phyloP scores from a whole-genome alignment of 2,888 invertebrate species.

The Petrophora chlorosata region DNA sequence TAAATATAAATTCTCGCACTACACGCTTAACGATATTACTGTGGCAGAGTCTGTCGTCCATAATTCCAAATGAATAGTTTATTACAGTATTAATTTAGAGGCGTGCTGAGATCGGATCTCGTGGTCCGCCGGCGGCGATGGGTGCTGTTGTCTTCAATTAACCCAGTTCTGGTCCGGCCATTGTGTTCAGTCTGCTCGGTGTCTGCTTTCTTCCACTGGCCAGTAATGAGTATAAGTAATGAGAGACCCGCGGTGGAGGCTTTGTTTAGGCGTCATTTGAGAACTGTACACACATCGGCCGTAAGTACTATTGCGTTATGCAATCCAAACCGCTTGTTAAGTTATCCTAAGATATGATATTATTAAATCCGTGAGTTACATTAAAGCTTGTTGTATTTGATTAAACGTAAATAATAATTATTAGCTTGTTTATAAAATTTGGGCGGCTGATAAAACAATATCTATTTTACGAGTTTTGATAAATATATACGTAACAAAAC shows the following conservation, averaged over 20 bases:
- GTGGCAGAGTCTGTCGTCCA: slow-evolving; percentile 31
- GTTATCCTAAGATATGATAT: too few relatives aligned
- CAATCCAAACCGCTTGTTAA: slow-evolving; percentile 38
- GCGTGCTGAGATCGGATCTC: slow-evolving; percentile 63
- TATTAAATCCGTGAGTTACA: slow-evolving; percentile 8
- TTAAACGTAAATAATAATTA: too few relatives aligned
- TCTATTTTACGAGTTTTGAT: too few relatives aligned
- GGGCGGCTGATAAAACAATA: too few relatives aligned
- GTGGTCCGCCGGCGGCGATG: slow-evolving; percentile 60
- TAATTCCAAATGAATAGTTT: slow-evolving; percentile 54
- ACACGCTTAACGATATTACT: slow-evolving; percentile 37
- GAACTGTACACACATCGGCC: slow-evolving; percentile 54
- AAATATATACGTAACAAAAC: too few relatives aligned
- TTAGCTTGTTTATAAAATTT: too few relatives aligned
- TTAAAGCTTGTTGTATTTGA: slow-evolving; percentile 8
- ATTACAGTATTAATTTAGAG: slow-evolving; percentile 63
- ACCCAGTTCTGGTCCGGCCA: slow-evolving; percentile 72
- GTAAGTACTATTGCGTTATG: slow-evolving; percentile 52
- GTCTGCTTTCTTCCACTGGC: slow-evolving; percentile 79
- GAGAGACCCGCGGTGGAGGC: slow-evolving; percentile 55
- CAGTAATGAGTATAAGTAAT: slow-evolving; percentile 70
- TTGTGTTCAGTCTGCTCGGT: slow-evolving; percentile 75
- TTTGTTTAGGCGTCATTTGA: slow-evolving; percentile 67
- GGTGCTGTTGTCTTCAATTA: slow-evolving; percentile 77
- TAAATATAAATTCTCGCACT: slow-evolving; percentile 34